These are phyloP conservation scores for Drosophila repletoides DNA, from an alignment of 1,140 invertebrate species.

Conservation along the genomic window DNA sequence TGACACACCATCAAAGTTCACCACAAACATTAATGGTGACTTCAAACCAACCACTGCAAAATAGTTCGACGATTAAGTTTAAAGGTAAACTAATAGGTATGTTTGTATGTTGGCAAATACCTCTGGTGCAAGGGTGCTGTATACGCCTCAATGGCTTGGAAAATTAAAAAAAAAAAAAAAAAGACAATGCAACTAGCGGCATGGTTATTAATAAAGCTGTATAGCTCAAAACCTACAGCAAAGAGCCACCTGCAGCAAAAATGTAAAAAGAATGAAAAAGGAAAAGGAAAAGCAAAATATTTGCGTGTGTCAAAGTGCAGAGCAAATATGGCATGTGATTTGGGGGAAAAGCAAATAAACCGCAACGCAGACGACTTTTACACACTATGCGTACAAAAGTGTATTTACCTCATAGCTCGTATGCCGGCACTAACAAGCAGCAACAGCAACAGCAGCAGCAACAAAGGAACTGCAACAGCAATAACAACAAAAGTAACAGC, in stretches of 20 bases:
- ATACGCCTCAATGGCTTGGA: slow-evolving; percentile 14
- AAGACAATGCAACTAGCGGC: background rate
- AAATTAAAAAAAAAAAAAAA: slow-evolving; percentile 49
- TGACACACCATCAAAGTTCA: no score
- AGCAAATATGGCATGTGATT: slow-evolving; percentile 58
- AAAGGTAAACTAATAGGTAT: no score
- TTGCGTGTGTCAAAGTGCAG: slow-evolving; percentile 62
- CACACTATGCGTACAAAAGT: background rate
- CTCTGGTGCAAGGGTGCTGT: background rate
- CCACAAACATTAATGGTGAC: no score
- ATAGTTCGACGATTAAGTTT: no score
- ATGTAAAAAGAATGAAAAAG: slow-evolving; percentile 13
- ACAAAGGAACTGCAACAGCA: no score
- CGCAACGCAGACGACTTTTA: slow-evolving; percentile 36
- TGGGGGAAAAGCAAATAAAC: slow-evolving; percentile 32
- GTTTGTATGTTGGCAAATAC: no score
- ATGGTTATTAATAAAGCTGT: background rate
- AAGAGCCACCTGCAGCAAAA: background rate
- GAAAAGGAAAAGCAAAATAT: slow-evolving; percentile 54
- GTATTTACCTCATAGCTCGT: background rate
- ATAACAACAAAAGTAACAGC: background rate
- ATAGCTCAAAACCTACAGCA: slow-evolving; percentile 12
- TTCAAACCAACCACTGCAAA: no score
- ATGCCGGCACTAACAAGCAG: background rate
- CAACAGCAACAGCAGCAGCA: background rate